A percentile compares a stretch with the other conserved stretches of the same genome.
Evolutionary conservation across 2,888 invertebrate genomes (phyloP).

Genomic region (Timema cristinae): DNA sequence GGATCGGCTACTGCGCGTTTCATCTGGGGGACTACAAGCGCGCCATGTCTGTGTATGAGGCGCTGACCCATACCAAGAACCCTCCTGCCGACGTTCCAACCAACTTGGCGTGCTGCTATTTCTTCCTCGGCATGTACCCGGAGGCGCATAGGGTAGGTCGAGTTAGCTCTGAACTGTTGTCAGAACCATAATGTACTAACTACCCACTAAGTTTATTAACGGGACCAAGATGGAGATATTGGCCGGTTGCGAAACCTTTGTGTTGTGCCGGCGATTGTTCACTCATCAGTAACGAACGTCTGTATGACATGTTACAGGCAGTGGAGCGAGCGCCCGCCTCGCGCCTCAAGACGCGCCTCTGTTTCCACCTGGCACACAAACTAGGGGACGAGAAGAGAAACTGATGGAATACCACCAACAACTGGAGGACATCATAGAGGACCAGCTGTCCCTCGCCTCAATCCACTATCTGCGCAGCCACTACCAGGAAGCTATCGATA

Average conservation of each 20-base stretch:
- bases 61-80: slow-evolving; percentile 46
- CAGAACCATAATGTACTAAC: no score
- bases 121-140: slow-evolving; percentile 82
- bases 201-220: no score
- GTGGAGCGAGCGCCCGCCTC: slow-evolving; percentile 60
- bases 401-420: slow-evolving; percentile 80
- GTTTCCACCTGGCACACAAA: slow-evolving; percentile 93
- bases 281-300: no score
- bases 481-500: slow-evolving; percentile 98
- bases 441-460: slow-evolving; percentile 92
- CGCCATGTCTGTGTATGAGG: slow-evolving; percentile 68
- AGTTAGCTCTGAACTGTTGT: no score
- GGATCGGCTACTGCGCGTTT: slow-evolving; percentile 95
- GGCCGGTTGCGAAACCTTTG: no score
- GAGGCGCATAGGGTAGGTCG: slow-evolving; percentile 58
- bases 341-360: slow-evolving; percentile 68
- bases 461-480: slow-evolving; percentile 94
- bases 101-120: slow-evolving; percentile 91
- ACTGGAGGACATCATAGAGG: slow-evolving; percentile 83
- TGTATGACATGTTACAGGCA: slow-evolving; percentile 37
- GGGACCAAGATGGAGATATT: no score
- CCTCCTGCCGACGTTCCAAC: slow-evolving; percentile 60
- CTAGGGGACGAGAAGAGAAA: slow-evolving; percentile 75
- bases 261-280: no score
- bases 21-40: slow-evolving; percentile 91